Evolutionary conservation across 1,140 invertebrate species (phyloP).

Genomic region (Riptortus pedestris): DNA sequence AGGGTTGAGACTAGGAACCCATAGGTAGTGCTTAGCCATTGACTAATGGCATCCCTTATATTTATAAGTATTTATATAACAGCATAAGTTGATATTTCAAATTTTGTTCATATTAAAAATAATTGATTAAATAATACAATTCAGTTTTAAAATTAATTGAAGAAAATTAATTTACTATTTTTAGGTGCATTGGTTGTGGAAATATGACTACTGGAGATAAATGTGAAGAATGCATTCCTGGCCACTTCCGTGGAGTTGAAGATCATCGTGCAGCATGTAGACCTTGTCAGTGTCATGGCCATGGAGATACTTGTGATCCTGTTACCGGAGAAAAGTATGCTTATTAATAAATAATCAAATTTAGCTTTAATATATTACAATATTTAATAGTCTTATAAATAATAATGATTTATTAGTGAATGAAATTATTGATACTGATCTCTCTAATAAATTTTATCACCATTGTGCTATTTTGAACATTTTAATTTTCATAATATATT

Average conservation of each 20-base stretch:
- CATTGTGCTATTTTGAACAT: no score
- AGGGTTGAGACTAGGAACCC: no score
- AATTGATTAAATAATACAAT: background rate
- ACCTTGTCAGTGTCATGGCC: slow-evolving; percentile 81
- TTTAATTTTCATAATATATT: no score
- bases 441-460: no score
- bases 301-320: slow-evolving; percentile 80
- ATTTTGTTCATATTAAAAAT: background rate
- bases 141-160: background rate
- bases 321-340: slow-evolving; percentile 53
- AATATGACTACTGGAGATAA: slow-evolving; percentile 73
- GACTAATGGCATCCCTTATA: no score
- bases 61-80: no score
- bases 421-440: no score
- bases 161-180: slow-evolving; percentile 4
- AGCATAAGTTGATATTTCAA: no score
- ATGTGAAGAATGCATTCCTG: slow-evolving; percentile 74
- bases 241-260: slow-evolving; percentile 74
- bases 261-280: slow-evolving; percentile 59
- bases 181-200: slow-evolving; percentile 66
- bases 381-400: no score
- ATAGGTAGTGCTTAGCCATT: no score
- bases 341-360: background rate
- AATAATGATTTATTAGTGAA: no score
- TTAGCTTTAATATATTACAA: no score